These are phyloP conservation scores for Xenentodon cancila DNA, from an alignment of 2,797 vertebrate genomes.

Conservation along the genomic window DNA sequence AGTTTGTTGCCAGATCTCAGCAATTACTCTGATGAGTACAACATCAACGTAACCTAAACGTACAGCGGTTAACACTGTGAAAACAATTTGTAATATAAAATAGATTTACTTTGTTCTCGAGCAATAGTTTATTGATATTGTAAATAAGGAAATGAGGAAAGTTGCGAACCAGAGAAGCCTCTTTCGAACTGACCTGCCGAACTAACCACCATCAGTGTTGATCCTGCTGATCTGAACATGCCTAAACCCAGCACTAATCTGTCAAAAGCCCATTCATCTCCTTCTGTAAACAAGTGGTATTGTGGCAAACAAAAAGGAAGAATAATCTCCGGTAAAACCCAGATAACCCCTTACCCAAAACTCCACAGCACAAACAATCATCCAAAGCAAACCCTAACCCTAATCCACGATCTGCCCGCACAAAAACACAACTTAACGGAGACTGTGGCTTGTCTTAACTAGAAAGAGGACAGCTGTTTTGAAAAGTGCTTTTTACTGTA, in stretches of 20 bases:
- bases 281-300: constrained; percentile 52
- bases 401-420: constrained; percentile 50
- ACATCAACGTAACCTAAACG: neutral
- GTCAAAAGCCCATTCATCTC: constrained; percentile 39
- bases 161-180: constrained; percentile 19
- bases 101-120: neutral
- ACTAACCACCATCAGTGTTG: constrained; percentile 43
- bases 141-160: neutral
- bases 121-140: neutral
- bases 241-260: constrained; percentile 55
- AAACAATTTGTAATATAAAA: constrained; percentile 2
- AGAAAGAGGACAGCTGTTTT: neutral
- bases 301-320: constrained; percentile 36
- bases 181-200: constrained; percentile 5
- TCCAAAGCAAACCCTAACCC: constrained; percentile 61
- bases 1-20: neutral
- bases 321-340: constrained; percentile 47
- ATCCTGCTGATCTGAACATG: constrained; percentile 45
- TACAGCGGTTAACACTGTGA: neutral
- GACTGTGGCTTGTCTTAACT: neutral
- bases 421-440: constrained; percentile 23
- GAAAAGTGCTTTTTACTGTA: neutral
- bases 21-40: neutral
- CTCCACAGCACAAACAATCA: constrained; percentile 29
- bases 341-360: constrained; percentile 57